Percentiles rank a stretch among this genome's conserved stretches.
Evolutionary conservation across 2,888 invertebrate species (phyloP).

Genomic region (Salticus scenicus): DNA sequence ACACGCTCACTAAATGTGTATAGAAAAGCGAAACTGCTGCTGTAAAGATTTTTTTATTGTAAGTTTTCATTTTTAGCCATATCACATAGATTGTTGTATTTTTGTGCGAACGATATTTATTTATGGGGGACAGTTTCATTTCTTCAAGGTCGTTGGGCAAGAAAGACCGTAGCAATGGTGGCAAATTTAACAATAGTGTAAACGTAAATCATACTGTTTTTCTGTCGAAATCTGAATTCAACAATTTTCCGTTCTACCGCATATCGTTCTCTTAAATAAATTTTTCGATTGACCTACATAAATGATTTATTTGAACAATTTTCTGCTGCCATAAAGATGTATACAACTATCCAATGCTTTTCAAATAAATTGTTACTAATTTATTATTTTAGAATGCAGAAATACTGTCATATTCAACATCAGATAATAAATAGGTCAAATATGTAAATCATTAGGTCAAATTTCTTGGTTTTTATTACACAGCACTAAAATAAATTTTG

Average conservation of each 20-base stretch:
- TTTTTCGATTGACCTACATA: neutral
- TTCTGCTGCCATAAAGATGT: no score
- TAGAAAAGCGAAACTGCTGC: constrained; percentile 12
- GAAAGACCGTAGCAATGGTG: neutral
- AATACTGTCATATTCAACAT: no score
- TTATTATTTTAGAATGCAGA: no score
- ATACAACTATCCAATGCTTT: no score
- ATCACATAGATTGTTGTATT: neutral
- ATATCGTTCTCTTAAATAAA: neutral
- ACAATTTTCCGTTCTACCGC: constrained; percentile 16
- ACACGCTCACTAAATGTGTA: constrained; percentile 31
- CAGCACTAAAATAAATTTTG: no score
- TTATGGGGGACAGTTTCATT: neutral
- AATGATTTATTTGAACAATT: neutral
- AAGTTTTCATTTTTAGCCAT: neutral
- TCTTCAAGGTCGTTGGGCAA: neutral
- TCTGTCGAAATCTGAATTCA: neutral
- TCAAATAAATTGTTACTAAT: no score
- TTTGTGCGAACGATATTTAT: neutral
- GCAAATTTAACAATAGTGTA: constrained; percentile 23
- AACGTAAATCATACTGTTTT: constrained; percentile 39
- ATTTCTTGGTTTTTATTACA: no score
- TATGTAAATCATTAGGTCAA: no score
- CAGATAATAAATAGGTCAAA: no score
- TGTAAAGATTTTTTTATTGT: neutral